Evolutionary conservation across 2,888 invertebrate species (phyloP).

Genomic region (Halocaridina rubra): DNA sequence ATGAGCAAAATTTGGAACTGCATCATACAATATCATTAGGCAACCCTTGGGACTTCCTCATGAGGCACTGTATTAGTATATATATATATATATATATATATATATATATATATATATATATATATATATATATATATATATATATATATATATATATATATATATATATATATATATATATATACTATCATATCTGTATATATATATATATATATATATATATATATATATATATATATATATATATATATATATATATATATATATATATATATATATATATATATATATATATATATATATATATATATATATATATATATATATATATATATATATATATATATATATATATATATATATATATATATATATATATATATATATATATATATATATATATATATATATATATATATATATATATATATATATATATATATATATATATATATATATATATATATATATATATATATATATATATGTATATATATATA

Average conservation of each 20-base stretch:
- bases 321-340: background rate
- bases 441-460: background rate
- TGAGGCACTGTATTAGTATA: no score
- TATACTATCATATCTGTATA: background rate
- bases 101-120: background rate
- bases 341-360: background rate
- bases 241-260: constrained; percentile 22
- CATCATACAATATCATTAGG: no score
- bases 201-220: constrained; percentile 23
- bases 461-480: constrained; percentile 8
- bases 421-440: background rate
- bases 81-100: background rate
- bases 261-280: constrained; percentile 25
- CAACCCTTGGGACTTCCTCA: no score
- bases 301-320: background rate
- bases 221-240: constrained; percentile 29
- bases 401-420: background rate
- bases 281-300: background rate
- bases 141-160: constrained; percentile 30
- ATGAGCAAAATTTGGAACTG: no score
- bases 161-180: constrained; percentile 3
- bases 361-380: background rate
- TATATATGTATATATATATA: constrained; percentile 27
- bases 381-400: background rate
- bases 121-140: constrained; percentile 7